Evolutionary conservation across 2,888 invertebrate genomes (phyloP).

Genomic region (Tenthredo mesomela): DNA sequence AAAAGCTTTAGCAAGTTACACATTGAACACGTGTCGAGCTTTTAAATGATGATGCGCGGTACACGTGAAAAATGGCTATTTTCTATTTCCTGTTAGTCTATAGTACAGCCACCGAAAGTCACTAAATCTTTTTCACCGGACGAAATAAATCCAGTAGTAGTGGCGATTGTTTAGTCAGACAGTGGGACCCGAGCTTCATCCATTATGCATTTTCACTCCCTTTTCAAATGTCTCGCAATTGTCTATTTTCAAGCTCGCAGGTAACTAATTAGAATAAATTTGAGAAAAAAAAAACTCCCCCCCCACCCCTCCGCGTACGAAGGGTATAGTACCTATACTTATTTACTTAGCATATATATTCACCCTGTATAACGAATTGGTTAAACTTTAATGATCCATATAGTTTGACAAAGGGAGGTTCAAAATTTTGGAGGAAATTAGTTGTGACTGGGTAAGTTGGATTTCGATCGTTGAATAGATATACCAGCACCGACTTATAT

Average conservation of each 20-base stretch:
- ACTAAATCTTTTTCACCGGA: constrained; percentile 6
- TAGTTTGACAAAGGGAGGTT: background rate
- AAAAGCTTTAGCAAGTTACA: background rate
- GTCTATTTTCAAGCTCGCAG: background rate
- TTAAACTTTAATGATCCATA: background rate
- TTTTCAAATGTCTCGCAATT: background rate
- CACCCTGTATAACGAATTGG: background rate
- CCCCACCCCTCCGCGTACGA: background rate
- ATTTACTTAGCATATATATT: background rate
- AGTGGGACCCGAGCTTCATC: constrained; percentile 16
- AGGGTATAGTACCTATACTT: background rate
- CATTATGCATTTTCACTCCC: constrained; percentile 36
- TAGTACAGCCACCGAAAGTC: background rate
- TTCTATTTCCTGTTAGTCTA: background rate
- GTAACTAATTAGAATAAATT: background rate
- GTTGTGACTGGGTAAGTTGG: constrained; percentile 17
- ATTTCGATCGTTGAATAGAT: constrained; percentile 33
- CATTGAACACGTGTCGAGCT: background rate
- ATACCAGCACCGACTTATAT: background rate
- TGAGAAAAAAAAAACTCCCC: background rate
- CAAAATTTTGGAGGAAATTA: background rate
- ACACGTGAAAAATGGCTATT: constrained; percentile 5
- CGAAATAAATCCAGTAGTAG: constrained; percentile 30
- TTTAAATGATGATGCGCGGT: background rate
- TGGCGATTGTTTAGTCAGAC: constrained; percentile 39